phyloP scores from a whole-genome alignment of 2,888 invertebrate genomes.

The Plagiodera versicolora region DNA sequence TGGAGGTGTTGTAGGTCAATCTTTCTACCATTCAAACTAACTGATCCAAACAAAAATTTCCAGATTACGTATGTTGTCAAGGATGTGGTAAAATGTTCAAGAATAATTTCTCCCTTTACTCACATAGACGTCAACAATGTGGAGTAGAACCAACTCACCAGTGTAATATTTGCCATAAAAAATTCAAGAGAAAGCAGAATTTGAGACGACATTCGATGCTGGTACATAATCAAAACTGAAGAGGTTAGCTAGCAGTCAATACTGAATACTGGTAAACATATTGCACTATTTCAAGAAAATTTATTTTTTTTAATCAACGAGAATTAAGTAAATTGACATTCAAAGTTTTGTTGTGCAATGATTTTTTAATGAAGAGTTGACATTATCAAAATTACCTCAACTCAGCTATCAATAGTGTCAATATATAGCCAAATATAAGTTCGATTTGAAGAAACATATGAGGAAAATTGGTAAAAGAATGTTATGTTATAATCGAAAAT shows the following conservation, averaged over 20 bases:
- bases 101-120: slow-evolving; percentile 50
- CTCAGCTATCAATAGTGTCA: slow-evolving; percentile 32
- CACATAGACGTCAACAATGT: slow-evolving; percentile 55
- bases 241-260: too few relatives aligned
- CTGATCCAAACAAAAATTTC: too few relatives aligned
- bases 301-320: too few relatives aligned
- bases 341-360: too few relatives aligned
- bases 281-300: too few relatives aligned
- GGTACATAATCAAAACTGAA: too few relatives aligned
- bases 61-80: slow-evolving; percentile 17
- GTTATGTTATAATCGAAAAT: too few relatives aligned
- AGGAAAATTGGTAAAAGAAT: slow-evolving; percentile 33
- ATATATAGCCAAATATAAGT: slow-evolving; percentile 40
- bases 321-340: too few relatives aligned
- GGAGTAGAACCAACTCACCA: slow-evolving; percentile 54
- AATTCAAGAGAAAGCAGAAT: slow-evolving; percentile 24
- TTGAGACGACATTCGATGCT: slow-evolving; percentile 54
- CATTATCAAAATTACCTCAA: too few relatives aligned
- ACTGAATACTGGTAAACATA: too few relatives aligned
- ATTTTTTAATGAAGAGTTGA: too few relatives aligned
- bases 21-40: neutral
- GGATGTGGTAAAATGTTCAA: slow-evolving; percentile 67
- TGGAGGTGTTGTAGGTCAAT: too few relatives aligned
- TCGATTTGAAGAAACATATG: slow-evolving; percentile 40
- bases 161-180: slow-evolving; percentile 23